Evolutionary conservation across 2,113 vertebrate genomes (phyloP), one percentile per base, ranked within the genome.

Genomic region (Nothoprocta perdicaria): DNA sequence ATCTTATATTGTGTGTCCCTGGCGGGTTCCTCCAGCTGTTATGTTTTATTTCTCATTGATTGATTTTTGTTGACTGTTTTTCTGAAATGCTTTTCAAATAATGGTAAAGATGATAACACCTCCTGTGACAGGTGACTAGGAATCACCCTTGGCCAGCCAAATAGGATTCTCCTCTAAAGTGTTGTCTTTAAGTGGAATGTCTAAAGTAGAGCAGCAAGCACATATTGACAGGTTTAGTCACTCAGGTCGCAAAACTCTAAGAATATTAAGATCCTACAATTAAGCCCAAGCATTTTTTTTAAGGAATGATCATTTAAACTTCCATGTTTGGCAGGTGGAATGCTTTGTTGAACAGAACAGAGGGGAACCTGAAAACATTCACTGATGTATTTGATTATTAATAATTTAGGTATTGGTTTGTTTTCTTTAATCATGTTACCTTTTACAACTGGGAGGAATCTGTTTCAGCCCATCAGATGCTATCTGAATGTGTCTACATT

Each of bases 1-100:
- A 93, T 95, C 94, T 33, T 43, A 29, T 92, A 72, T 78, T 91
- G 29, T 78, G 57, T 95, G 80, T 93, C 83, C 88, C 61, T 75
- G 81, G 35, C 68, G 77, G n/a, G 86, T 91, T 71, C 66, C 41
- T 73, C 82, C 90, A 90, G 60, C 76, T 91, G 63, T 69, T 88
- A 71, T 10, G 58, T 76, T 65, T 77, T 95, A 74, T 72, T 78
- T 84, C 75, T 91, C 84, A 97, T 92, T 94, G 93, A 97, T 89
- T 96, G 95, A 96, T 96, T 95, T 91, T 75, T 88, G 81, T 78
- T 88, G 58, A 71, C 58, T n/a, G 63, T 12, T 71, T 46, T 87
- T 90, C 83, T 88, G 24, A 83, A 76, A 77, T 66, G 46, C 26
- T 85, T 88, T 90, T 82, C 75, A 76, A 93, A 65, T 91, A 65